These are phyloP conservation scores for Drosophila micromelanica DNA, from an alignment of 1,140 invertebrate genomes.

Conservation along the genomic window DNA sequence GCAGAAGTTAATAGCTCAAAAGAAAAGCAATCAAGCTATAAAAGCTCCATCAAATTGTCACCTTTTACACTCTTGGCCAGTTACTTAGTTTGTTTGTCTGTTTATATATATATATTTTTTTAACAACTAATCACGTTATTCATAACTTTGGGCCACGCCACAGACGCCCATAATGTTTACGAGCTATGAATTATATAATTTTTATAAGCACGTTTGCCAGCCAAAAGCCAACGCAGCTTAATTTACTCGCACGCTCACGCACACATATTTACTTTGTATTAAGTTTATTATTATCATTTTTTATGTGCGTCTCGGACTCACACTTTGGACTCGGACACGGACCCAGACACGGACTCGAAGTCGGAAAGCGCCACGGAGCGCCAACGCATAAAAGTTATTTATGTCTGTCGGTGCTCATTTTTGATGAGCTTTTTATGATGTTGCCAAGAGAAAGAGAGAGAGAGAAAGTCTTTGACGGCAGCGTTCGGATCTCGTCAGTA, in stretches of 20 bases:
- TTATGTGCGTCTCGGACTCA: conserved; percentile 54
- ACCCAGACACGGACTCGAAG: conserved; percentile 17
- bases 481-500: conserved; percentile 10
- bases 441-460: conserved; percentile 35
- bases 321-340: conserved; percentile 12
- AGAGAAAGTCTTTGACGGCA: background rate
- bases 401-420: conserved; percentile 69
- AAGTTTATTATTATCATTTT: conserved; percentile 82
- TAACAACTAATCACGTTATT: conserved; percentile 81
- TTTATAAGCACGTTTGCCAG: conserved; percentile 72
- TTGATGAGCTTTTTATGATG: conserved; percentile 75
- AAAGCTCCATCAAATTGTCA: conserved; percentile 46
- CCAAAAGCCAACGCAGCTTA: conserved; percentile 60
- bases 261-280: conserved; percentile 80
- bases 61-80: conserved; percentile 23
- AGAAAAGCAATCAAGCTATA: background rate
- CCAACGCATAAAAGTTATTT: conserved; percentile 76
- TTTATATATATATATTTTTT: conserved; percentile 37
- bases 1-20: conserved; percentile 9
- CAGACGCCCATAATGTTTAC: conserved; percentile 69
- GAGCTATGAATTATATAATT: conserved; percentile 83
- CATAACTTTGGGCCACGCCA: conserved; percentile 65
- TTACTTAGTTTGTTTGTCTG: background rate
- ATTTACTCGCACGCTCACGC: conserved; percentile 78
- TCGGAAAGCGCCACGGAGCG: conserved; percentile 9